Conservation (phyloP, 2,888 invertebrate genomes). For the Oxyteleia sp. region DNA sequence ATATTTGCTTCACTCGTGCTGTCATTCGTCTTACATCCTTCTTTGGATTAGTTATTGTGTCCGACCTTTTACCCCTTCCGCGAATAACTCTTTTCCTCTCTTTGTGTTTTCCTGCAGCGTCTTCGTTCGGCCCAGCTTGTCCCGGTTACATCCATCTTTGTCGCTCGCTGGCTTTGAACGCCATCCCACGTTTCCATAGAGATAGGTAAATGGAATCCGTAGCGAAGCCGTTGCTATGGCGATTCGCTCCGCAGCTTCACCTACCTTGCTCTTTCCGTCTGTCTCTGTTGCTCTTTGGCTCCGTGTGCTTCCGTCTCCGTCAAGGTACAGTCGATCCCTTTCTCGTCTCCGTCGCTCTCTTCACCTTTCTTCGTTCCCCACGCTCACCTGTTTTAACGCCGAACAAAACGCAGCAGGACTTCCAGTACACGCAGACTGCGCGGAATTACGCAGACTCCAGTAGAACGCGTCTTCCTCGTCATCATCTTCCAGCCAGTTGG, state of each 20-base stretch:
- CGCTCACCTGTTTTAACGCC: constrained; percentile 64
- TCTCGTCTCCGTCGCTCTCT: constrained; percentile 39
- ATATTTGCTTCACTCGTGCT: constrained; percentile 35
- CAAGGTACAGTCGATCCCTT: constrained; percentile 52
- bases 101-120: constrained; percentile 60
- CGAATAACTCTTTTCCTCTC: constrained; percentile 66
- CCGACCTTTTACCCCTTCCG: constrained; percentile 75
- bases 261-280: constrained; percentile 68
- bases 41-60: constrained; percentile 79
- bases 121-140: constrained; percentile 43
- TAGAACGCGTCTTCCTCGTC: constrained; percentile 69
- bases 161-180: constrained; percentile 83
- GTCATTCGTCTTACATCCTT: constrained; percentile 34
- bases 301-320: constrained; percentile 62
- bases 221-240: constrained; percentile 87
- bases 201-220: constrained; percentile 87
- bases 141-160: constrained; percentile 73
- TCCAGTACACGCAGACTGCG: constrained; percentile 47
- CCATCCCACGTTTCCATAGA: constrained; percentile 87
- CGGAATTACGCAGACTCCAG: constrained; percentile 64
- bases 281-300: constrained; percentile 68
- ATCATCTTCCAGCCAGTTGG: no score
- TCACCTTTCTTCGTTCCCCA: constrained; percentile 59
- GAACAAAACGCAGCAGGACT: constrained; percentile 62
- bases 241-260: constrained; percentile 83